Evolutionary conservation across 2,113 vertebrate genomes (phyloP).

Genomic region (Alexandromys fortis): DNA sequence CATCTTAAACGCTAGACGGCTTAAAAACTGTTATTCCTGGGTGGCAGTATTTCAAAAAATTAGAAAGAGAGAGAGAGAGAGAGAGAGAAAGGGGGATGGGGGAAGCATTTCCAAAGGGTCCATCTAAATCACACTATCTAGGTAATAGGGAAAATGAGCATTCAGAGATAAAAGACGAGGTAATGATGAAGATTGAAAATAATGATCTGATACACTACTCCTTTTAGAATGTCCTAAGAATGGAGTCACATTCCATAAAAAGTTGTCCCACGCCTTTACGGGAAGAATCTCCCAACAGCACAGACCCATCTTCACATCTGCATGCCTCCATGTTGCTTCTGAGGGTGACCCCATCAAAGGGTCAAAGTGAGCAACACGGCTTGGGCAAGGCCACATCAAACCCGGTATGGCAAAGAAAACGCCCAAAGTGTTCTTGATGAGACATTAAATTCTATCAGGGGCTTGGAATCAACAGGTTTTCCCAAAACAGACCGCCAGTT

Average conservation of each 20-base stretch:
- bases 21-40: constrained; percentile 56
- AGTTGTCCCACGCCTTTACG: neutral
- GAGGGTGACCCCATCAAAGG: neutral
- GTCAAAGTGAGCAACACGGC: neutral
- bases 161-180: constrained; percentile 58
- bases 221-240: neutral
- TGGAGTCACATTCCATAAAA: neutral
- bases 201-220: constrained; percentile 1
- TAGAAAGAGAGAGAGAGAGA: neutral
- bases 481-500: constrained; percentile 30
- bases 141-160: neutral
- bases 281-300: neutral
- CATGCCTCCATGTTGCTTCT: neutral
- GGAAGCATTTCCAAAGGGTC: neutral
- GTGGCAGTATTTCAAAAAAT: constrained; percentile 53
- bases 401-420: constrained; percentile 17
- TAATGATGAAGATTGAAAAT: constrained; percentile 21
- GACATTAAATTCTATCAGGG: constrained; percentile 6
- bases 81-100: neutral
- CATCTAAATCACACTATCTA: neutral
- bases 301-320: neutral
- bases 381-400: neutral
- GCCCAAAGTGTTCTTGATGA: neutral
- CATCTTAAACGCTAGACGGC: neutral
- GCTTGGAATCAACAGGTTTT: constrained; percentile 4